These are phyloP conservation scores for Ceratosolen solmsi DNA, from an alignment of 1,140 invertebrate genomes.

Conservation along the genomic window DNA sequence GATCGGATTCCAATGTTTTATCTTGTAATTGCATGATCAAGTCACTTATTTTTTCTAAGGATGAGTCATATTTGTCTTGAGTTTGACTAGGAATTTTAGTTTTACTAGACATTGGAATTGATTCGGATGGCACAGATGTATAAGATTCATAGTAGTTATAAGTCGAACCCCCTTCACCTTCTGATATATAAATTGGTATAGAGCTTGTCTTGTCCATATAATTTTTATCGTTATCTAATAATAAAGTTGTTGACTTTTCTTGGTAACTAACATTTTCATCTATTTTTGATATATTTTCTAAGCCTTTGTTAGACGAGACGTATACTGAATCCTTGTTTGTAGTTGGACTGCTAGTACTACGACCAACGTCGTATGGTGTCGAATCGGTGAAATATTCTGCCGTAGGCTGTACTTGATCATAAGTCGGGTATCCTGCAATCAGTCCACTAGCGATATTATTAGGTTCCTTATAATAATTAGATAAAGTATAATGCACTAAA, in stretches of 20 bases:
- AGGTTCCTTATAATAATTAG: constrained; percentile 52
- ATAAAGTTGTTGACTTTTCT: constrained; percentile 30
- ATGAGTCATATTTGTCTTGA: constrained; percentile 30
- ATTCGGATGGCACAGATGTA: constrained; percentile 30
- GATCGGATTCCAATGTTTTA: not conserved
- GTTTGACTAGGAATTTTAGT: constrained; percentile 26
- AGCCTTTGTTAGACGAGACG: not conserved
- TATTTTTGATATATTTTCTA: constrained; percentile 16
- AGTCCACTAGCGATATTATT: constrained; percentile 64
- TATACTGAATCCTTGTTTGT: not conserved
- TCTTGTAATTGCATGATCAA: constrained; percentile 38
- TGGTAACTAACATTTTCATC: constrained; percentile 21
- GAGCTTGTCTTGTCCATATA: not conserved
- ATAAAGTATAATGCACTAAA: constrained; percentile 53
- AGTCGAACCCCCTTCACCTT: not conserved
- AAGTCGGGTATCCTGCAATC: constrained; percentile 60
- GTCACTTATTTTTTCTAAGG: constrained; percentile 45
- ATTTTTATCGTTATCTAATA: not conserved
- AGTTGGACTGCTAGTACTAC: not conserved
- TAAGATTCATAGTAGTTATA: constrained; percentile 23
- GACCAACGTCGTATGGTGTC: constrained; percentile 15
- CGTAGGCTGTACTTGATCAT: constrained; percentile 23
- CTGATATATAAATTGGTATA: not conserved
- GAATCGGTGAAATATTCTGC: not conserved
- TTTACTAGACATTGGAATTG: constrained; percentile 3